Conservation (phyloP, 1,140 invertebrate genomes). For the Leptopilina clavipes region DNA sequence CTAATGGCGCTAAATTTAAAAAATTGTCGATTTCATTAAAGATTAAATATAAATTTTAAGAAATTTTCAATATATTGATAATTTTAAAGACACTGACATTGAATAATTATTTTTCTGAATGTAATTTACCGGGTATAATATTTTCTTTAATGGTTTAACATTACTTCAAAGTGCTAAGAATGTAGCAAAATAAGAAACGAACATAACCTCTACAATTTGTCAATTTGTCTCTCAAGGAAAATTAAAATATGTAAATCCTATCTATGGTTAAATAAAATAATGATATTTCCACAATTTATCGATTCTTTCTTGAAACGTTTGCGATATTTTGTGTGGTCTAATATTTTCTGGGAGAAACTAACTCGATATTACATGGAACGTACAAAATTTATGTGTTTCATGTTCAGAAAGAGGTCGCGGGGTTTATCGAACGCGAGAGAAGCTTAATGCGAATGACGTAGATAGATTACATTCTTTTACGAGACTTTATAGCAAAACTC, state of each 20-base stretch:
- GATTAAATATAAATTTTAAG: too few relatives aligned
- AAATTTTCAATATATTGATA: too few relatives aligned
- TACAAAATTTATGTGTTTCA: slow-evolving; percentile 36
- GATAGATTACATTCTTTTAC: slow-evolving; percentile 57
- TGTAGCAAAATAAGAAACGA: too few relatives aligned
- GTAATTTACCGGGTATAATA: too few relatives aligned
- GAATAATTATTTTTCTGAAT: too few relatives aligned
- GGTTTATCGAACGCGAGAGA: slow-evolving; percentile 49
- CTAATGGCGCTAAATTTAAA: too few relatives aligned
- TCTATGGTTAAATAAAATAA: background rate
- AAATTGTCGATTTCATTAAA: too few relatives aligned
- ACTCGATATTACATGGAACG: slow-evolving; percentile 34
- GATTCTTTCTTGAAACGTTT: background rate
- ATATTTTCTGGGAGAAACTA: slow-evolving; percentile 20
- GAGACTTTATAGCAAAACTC: slow-evolving; percentile 31
- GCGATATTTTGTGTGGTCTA: background rate
- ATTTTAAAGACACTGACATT: too few relatives aligned
- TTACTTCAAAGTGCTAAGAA: too few relatives aligned
- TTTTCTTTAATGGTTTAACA: too few relatives aligned
- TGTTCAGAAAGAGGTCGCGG: slow-evolving; percentile 37
- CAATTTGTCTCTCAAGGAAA: too few relatives aligned
- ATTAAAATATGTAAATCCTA: background rate
- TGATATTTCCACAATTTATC: background rate
- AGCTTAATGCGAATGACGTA: slow-evolving; percentile 54
- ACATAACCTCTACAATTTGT: too few relatives aligned